Conservation (phyloP, 2,888 invertebrate genomes). For the Rotaria socialis region DNA sequence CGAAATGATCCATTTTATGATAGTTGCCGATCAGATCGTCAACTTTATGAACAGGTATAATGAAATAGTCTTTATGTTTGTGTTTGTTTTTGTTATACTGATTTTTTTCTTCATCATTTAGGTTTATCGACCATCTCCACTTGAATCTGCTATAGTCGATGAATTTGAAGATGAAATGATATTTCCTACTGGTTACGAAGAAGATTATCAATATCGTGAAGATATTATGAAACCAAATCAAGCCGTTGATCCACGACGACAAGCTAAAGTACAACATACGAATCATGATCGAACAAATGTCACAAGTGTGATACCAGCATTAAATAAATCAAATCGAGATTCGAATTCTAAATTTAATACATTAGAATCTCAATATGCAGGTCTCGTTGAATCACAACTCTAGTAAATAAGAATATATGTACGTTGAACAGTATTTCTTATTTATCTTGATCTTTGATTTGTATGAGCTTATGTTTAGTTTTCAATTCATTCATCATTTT, state of each 20-base stretch:
- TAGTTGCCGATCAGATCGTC: neutral
- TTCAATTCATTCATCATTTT: neutral
- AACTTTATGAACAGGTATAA: constrained; percentile 22
- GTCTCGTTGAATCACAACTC: constrained; percentile 9
- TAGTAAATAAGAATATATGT: neutral
- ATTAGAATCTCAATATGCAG: neutral
- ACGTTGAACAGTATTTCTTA: constrained; percentile 1
- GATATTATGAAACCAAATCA: constrained; percentile 27
- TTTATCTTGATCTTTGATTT: neutral
- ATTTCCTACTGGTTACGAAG: constrained; percentile 24
- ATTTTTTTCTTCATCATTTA: neutral
- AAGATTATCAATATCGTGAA: constrained; percentile 36
- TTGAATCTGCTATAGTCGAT: neutral
- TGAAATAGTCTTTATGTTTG: neutral
- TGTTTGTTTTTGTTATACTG: neutral
- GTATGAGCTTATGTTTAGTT: no score
- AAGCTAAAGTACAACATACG: neutral
- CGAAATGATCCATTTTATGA: constrained; percentile 18
- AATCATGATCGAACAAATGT: neutral
- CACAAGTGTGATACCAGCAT: neutral
- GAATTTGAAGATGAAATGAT: constrained; percentile 38
- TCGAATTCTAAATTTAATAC: neutral
- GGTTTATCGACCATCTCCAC: constrained; percentile 3
- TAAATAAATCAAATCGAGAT: neutral
- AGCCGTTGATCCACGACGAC: constrained; percentile 25